Evolutionary conservation across 2,888 invertebrate species (phyloP).

Genomic region (Caenorhabditis sp.): DNA sequence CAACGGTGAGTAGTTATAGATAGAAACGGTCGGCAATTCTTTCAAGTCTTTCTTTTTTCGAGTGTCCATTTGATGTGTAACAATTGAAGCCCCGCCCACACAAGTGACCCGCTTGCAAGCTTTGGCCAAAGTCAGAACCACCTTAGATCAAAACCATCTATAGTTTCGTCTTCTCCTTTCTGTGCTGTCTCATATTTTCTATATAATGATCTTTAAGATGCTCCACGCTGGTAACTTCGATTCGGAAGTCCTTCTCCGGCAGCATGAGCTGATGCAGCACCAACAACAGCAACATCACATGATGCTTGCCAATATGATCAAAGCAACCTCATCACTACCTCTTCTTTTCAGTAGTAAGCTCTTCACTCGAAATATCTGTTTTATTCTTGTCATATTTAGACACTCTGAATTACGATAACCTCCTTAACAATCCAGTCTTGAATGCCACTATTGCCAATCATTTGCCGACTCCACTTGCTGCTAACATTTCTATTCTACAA

Average conservation of each 20-base stretch:
- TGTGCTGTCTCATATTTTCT: neutral
- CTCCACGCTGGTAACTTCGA: constrained; percentile 57
- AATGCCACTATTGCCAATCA: constrained; percentile 37
- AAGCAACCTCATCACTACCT: constrained; percentile 28
- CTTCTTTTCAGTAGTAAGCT: constrained; percentile 53
- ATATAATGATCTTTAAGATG: constrained; percentile 43
- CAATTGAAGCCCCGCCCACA: constrained; percentile 35
- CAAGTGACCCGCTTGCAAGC: constrained; percentile 22
- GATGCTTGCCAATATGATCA: constrained; percentile 37
- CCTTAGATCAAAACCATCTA: too few relatives aligned
- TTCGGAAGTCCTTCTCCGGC: constrained; percentile 66
- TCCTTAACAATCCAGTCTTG: constrained; percentile 43
- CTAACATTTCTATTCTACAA: constrained; percentile 27
- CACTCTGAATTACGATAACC: constrained; percentile 25
- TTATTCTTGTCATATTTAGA: constrained; percentile 19
- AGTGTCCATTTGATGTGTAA: constrained; percentile 50
- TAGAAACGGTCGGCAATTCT: constrained; percentile 10
- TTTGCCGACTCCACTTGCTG: constrained; percentile 20
- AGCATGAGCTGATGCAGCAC: constrained; percentile 63
- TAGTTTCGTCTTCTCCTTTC: too few relatives aligned
- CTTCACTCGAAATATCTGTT: neutral
- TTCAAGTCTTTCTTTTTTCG: constrained; percentile 14
- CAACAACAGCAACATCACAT: constrained; percentile 58
- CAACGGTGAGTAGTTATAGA: constrained; percentile 1
- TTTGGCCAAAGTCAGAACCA: constrained; percentile 5